phyloP scores from a whole-genome alignment of 2,888 invertebrate genomes.

The Calameuta idolon region DNA sequence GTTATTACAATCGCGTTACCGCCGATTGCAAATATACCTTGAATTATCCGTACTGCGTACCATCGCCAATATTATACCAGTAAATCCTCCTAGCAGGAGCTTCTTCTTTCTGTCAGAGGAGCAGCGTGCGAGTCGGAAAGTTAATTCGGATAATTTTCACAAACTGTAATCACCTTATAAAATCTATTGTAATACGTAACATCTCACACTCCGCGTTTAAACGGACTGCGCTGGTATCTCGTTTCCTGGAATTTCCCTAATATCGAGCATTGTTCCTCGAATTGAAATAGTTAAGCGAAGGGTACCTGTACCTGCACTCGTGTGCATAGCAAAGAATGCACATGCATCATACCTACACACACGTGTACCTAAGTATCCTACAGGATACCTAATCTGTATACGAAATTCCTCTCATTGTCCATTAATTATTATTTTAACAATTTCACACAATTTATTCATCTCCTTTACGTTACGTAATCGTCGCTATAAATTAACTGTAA shows the following conservation, averaged over 20 bases:
- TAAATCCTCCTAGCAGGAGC: background rate
- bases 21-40: background rate
- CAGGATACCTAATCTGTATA: background rate
- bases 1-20: background rate
- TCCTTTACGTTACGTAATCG: background rate
- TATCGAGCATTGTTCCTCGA: conserved; percentile 52
- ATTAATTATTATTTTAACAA: background rate
- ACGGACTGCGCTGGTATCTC: background rate
- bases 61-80: background rate
- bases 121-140: background rate
- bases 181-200: background rate
- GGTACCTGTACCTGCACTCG: background rate
- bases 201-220: background rate
- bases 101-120: background rate
- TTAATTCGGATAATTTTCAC: background rate
- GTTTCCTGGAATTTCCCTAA: conserved; percentile 40
- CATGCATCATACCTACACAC: background rate
- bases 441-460: background rate
- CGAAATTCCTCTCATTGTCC: background rate
- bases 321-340: background rate
- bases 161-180: background rate
- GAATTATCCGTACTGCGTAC: background rate
- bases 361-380: background rate
- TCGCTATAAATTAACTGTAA: too few relatives aligned
- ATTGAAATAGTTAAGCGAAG: conserved; percentile 49